A percentile compares a stretch with the other conserved stretches of the same genome.
Conservation (phyloP, 2,113 vertebrate genomes). For the Plotosus lineatus region DNA sequence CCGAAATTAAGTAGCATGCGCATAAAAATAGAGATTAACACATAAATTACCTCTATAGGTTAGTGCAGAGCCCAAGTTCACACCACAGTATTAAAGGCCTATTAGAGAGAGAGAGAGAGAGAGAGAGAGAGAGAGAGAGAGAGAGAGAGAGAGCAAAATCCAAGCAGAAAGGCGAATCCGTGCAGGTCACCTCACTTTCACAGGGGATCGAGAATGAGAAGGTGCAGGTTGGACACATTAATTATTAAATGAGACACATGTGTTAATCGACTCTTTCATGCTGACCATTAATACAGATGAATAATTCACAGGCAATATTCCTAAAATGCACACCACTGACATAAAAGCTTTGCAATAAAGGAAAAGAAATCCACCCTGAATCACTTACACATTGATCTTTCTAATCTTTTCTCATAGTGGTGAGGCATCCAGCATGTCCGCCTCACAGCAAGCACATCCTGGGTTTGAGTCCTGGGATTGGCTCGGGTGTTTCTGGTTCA, state of each 20-base stretch:
- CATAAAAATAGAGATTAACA: constrained; percentile 29
- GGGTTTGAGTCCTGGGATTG: no score
- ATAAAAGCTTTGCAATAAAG: not conserved
- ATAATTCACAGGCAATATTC: constrained; percentile 48
- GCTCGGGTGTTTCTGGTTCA: no score
- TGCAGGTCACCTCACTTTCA: constrained; percentile 22
- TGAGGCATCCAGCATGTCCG: no score
- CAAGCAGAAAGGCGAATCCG: constrained; percentile 29
- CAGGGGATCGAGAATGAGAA: not conserved
- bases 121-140: constrained; percentile 44
- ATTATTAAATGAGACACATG: constrained; percentile 40
- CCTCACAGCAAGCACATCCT: no score
- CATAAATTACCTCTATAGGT: constrained; percentile 65
- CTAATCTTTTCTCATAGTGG: no score
- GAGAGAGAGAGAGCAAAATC: constrained; percentile 49
- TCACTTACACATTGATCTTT: not conserved
- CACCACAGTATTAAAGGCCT: constrained; percentile 62
- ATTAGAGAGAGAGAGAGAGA: constrained; percentile 49
- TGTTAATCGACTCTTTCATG: constrained; percentile 23
- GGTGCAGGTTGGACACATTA: constrained; percentile 50
- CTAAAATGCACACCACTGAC: not conserved
- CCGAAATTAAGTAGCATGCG: not conserved
- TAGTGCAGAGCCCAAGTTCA: constrained; percentile 47
- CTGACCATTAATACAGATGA: constrained; percentile 5
- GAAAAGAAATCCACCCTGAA: not conserved